Percentiles rank a stretch among this genome's conserved stretches.
phyloP scores from a whole-genome alignment of 2,113 vertebrate species.

The Camelus dromedarius region DNA sequence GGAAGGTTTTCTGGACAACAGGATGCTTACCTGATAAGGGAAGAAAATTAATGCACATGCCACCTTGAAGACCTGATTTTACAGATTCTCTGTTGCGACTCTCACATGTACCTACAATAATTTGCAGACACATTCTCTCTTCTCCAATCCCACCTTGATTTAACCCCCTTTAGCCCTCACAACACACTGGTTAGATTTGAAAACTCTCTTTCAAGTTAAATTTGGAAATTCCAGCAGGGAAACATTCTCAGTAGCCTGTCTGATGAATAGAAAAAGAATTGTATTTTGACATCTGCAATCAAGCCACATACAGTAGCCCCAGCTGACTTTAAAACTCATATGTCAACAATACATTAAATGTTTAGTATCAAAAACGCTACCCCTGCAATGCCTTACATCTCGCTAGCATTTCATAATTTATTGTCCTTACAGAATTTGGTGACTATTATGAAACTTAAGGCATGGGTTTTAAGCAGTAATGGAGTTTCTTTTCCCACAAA shows the following conservation, averaged over 20 bases:
- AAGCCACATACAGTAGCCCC: constrained; percentile 53
- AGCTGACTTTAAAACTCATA: constrained; percentile 56
- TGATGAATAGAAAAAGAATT: constrained; percentile 36
- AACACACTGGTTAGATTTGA: not conserved
- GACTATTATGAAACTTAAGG: constrained; percentile 18
- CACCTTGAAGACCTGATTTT: not conserved
- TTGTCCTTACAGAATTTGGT: constrained; percentile 18
- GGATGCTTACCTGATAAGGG: not conserved
- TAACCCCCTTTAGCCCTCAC: not conserved
- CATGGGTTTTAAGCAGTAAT: constrained; percentile 34
- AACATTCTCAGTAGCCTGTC: not conserved
- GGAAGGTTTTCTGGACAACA: not conserved
- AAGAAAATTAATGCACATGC: not conserved
- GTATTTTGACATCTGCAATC: constrained; percentile 57
- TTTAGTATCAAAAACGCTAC: constrained; percentile 40
- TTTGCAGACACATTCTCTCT: not conserved
- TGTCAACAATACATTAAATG: constrained; percentile 35
- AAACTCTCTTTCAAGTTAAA: constrained; percentile 59
- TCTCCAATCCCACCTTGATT: not conserved
- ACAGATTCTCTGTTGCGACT: not conserved
- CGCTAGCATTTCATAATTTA: constrained; percentile 19
- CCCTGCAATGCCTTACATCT: not conserved
- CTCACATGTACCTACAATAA: not conserved
- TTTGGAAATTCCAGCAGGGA: constrained; percentile 55
- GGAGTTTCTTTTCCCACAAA: not conserved